Evolutionary conservation across 2,888 invertebrate species (phyloP), one percentile per base, ranked within the genome.

Genomic region (Nemapogon koenigi): DNA sequence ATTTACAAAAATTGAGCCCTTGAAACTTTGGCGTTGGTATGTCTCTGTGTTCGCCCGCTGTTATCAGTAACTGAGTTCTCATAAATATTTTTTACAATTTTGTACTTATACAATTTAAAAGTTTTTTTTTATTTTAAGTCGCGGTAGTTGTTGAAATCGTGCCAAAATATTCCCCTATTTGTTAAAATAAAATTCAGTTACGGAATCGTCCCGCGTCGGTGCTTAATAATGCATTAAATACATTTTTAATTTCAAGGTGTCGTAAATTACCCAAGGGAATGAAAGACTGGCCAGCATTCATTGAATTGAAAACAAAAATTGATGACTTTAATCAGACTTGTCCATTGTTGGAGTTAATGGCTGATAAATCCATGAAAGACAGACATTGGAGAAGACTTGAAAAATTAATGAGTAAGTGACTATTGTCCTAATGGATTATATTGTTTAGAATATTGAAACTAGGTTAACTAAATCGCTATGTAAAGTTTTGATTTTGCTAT

Each of bases 281-380:
- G 85, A 89, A 90, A 55, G 88, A 90, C 38, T 94, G 94, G 94
- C 91, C 91, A 0, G 94, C 94, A 0, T 95, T 80, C 55, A 82
- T 89, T 37, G 93, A 92, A 48, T 64, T 95, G 41, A 94, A 92
- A 57, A 87, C 86, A 45, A 94, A 91, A 68, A 93, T 95, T 43
- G 94, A 94, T 49, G 93, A 94, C 56, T 94, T 95, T 59, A 93
- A 89, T 56, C 88, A 94, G 61, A 90, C 89, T 6, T 92, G 92
- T 55, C 94, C 94, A 0, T 58, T 95, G 19, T 63, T 94, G 17
- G 92, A 94, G 58, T 53, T 94, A 46, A 94, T 95, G 94, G 89
- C 93, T 3, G 90, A 91, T 53, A 91, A 91, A 56, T 85, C 90
- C 1, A 89, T 92, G 89, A 89, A 90, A 56, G 86, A 87, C 3